phyloP scores from a whole-genome alignment of 1,140 invertebrate genomes.

The Phenacoccus solenopsis region DNA sequence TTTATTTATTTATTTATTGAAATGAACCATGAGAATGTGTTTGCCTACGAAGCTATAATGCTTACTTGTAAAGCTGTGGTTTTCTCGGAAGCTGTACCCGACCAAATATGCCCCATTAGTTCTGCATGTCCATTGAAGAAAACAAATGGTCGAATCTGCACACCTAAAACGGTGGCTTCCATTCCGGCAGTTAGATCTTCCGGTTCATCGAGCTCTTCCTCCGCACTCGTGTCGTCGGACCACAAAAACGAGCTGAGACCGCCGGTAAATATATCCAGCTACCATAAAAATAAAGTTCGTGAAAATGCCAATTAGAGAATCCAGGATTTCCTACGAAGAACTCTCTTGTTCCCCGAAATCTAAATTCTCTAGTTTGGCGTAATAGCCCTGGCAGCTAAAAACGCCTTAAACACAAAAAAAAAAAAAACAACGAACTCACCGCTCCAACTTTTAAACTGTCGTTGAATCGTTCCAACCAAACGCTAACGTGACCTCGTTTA shows the following conservation, averaged over 20 bases:
- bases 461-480: slow-evolving; percentile 44
- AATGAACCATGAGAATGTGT: slow-evolving; percentile 17
- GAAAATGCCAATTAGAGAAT: neutral
- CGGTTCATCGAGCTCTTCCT: slow-evolving; percentile 36
- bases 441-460: slow-evolving; percentile 35
- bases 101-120: slow-evolving; percentile 82
- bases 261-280: slow-evolving; percentile 68
- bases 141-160: slow-evolving; percentile 63
- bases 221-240: slow-evolving; percentile 35
- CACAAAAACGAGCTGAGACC: slow-evolving; percentile 48
- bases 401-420: no score
- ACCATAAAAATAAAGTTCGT: slow-evolving; percentile 27
- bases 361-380: no score
- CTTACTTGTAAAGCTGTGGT: slow-evolving; percentile 66
- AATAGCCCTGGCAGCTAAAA: no score
- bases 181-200: slow-evolving; percentile 60
- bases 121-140: slow-evolving; percentile 76
- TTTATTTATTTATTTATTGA: slow-evolving; percentile 19
- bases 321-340: no score
- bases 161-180: slow-evolving; percentile 63
- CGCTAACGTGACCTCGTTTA: slow-evolving; percentile 60
- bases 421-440: slow-evolving; percentile 21
- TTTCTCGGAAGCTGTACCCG: slow-evolving; percentile 63
- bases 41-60: no score
- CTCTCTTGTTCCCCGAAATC: no score